A percentile compares a stretch with the other conserved stretches of the same genome.
Evolutionary conservation across 2,113 vertebrate genomes (phyloP).

Genomic region (Tapirus terrestris): DNA sequence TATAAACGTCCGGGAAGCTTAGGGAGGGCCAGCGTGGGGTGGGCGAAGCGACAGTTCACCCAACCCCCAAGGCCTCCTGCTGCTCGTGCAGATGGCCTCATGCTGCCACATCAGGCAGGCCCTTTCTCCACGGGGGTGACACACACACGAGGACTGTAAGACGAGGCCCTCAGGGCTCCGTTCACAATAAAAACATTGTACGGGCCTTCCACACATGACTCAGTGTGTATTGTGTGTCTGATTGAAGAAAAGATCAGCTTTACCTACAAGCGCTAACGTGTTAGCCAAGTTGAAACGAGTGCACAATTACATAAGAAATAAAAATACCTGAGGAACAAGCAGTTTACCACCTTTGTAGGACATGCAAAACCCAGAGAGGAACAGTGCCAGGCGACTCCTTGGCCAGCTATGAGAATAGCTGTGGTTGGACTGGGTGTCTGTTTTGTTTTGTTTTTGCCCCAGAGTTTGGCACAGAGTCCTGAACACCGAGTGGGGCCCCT

Average conservation of each 20-base stretch:
- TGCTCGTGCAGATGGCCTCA: not conserved
- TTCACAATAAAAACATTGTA: slow-evolving; percentile 75
- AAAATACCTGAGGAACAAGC: slow-evolving; percentile 68
- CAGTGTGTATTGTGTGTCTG: slow-evolving; percentile 68
- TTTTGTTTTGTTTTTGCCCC: slow-evolving; percentile 61
- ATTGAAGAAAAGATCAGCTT: slow-evolving; percentile 46
- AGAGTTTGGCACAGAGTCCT: slow-evolving; percentile 52
- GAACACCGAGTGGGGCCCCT: slow-evolving; percentile 58
- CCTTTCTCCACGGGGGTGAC: not conserved
- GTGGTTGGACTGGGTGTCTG: slow-evolving; percentile 61
- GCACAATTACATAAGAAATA: slow-evolving; percentile 73
- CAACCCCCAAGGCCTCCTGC: not conserved
- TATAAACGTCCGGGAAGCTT: not conserved
- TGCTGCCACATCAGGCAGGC: not conserved
- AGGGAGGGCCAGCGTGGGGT: not conserved
- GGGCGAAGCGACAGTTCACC: not conserved
- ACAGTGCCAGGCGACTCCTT: slow-evolving; percentile 40
- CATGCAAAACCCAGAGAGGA: slow-evolving; percentile 54
- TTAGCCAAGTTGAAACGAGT: slow-evolving; percentile 67
- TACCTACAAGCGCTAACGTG: slow-evolving; percentile 73
- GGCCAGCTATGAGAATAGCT: slow-evolving; percentile 66
- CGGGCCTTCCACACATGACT: slow-evolving; percentile 65
- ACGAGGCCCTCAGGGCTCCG: slow-evolving; percentile 38
- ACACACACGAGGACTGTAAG: slow-evolving; percentile 42
- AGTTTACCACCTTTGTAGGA: slow-evolving; percentile 59